Base-by-base conservation (phyloP, 2,113 vertebrate species). In the Thunnus thynnus region DNA sequence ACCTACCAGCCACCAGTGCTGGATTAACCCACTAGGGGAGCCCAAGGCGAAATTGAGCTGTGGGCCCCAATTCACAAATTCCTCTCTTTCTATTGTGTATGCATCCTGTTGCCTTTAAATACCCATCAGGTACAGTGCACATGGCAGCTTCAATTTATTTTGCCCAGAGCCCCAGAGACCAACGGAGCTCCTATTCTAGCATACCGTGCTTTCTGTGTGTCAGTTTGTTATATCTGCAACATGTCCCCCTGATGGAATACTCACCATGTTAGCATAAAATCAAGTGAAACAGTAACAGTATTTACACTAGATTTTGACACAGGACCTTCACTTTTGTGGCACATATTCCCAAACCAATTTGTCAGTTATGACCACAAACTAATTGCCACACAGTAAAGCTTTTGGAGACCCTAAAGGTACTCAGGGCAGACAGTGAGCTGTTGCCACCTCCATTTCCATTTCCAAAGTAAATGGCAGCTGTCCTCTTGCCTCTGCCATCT, bases 1-100 rank as follows among this genome's bases (percentile, higher is more conserved):
- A 81, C 70, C 58, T 55, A 36, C 30, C 25, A 55, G 50, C 47
- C 66, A 48, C 25, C 48, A 74, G 68, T 11, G 27, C 14, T 4
- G 47, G 16, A 61, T 52, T 68, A 56, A 69, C 17, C 30, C n/a
- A 4, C 56, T 20, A 14, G 65, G 20, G 18, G 50, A 46, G 13
- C 66, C 20, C 44, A 57, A 2, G 65, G 66, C 55, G 51, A 65
- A 50, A 65, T n/a, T 20, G 20, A 71, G 66, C 52, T 65, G 22
- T 56, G 46, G 56, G 47, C 63, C 18, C 51, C 14, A 2, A 52
- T 60, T 9, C 30, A 27, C 32, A 44, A 48, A 51, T 50, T 20
- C 17, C 25, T 47, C 6, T 44, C 25, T 13, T 17, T 50, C 41
- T 52, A 61, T 56, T 50, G 36, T 65, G 27, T 44, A 2, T 68